Evolutionary conservation across 2,888 invertebrate species (phyloP).

Genomic region (Gandaritis pyraliata): DNA sequence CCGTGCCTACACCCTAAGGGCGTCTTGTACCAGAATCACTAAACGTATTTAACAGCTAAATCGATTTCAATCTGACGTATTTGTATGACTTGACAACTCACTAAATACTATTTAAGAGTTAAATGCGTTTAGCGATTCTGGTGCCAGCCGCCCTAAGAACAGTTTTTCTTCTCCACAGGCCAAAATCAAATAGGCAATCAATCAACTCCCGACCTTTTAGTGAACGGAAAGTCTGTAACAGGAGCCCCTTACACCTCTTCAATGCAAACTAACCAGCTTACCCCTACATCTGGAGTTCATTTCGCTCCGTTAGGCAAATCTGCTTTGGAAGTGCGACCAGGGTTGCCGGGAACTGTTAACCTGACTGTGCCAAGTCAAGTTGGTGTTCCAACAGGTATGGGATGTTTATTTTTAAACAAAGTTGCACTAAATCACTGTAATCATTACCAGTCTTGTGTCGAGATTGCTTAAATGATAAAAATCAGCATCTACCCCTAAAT

Average conservation of each 20-base stretch:
- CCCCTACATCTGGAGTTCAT: slow-evolving; percentile 36
- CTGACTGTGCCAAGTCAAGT: slow-evolving; percentile 5
- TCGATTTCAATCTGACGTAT: no score
- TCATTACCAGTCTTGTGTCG: no score
- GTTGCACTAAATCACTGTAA: no score
- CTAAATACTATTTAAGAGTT: no score
- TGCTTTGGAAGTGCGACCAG: slow-evolving; percentile 28
- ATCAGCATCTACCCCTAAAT: no score
- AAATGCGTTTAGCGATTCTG: no score
- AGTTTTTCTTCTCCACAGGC: slow-evolving; percentile 11
- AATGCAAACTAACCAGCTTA: slow-evolving; percentile 45
- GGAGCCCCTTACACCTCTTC: slow-evolving; percentile 36
- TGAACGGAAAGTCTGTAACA: slow-evolving; percentile 59
- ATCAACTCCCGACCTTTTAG: slow-evolving; percentile 70
- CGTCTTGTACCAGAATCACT: no score
- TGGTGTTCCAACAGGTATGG: slow-evolving; percentile 4
- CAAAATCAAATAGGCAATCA: slow-evolving; percentile 49
- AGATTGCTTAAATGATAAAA: no score
- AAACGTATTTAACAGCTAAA: no score
- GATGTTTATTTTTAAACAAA: no score
- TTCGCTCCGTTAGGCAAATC: slow-evolving; percentile 34
- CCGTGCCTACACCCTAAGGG: no score
- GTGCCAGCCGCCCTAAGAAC: background rate
- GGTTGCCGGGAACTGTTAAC: slow-evolving; percentile 16
- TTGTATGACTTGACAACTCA: no score